These are phyloP conservation scores for Hippocampus comes DNA, from an alignment of 2,113 vertebrate species.

Conservation along the genomic window DNA sequence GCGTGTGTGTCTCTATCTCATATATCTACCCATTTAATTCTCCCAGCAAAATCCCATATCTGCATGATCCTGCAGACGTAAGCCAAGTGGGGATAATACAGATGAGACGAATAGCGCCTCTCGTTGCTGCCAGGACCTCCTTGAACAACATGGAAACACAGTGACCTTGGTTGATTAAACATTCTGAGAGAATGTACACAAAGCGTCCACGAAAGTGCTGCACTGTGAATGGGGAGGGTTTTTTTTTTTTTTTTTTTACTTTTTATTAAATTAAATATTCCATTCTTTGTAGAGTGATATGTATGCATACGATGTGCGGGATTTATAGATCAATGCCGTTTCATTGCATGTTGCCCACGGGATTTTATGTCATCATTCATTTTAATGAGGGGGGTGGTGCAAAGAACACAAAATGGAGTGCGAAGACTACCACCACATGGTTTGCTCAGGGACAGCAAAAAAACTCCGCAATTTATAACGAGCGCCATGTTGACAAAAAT, in stretches of 20 bases:
- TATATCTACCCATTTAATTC: slow-evolving; percentile 65
- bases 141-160: slow-evolving; percentile 47
- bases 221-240: slow-evolving; percentile 34
- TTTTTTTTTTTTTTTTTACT: slow-evolving; percentile 1
- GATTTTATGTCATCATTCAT: slow-evolving; percentile 67
- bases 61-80: slow-evolving; percentile 62
- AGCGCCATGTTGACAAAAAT: slow-evolving; percentile 41
- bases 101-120: slow-evolving; percentile 57
- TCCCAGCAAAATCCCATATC: slow-evolving; percentile 54
- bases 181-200: slow-evolving; percentile 46
- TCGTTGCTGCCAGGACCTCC: slow-evolving; percentile 43
- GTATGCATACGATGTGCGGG: slow-evolving; percentile 18
- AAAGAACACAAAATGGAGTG: slow-evolving; percentile 56
- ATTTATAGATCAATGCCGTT: slow-evolving; percentile 59
- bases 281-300: slow-evolving; percentile 41
- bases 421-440: slow-evolving; percentile 66
- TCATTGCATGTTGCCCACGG: slow-evolving; percentile 48
- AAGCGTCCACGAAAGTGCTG: slow-evolving; percentile 39
- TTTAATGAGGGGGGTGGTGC: slow-evolving; percentile 69
- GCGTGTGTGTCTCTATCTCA: slow-evolving; percentile 24
- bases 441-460: slow-evolving; percentile 39
- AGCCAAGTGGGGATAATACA: slow-evolving; percentile 69
- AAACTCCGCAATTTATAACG: not conserved
- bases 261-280: slow-evolving; percentile 44
- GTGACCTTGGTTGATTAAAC: slow-evolving; percentile 67